Evolutionary conservation across 2,113 vertebrate species (phyloP).

Genomic region (Ellobius talpinus): DNA sequence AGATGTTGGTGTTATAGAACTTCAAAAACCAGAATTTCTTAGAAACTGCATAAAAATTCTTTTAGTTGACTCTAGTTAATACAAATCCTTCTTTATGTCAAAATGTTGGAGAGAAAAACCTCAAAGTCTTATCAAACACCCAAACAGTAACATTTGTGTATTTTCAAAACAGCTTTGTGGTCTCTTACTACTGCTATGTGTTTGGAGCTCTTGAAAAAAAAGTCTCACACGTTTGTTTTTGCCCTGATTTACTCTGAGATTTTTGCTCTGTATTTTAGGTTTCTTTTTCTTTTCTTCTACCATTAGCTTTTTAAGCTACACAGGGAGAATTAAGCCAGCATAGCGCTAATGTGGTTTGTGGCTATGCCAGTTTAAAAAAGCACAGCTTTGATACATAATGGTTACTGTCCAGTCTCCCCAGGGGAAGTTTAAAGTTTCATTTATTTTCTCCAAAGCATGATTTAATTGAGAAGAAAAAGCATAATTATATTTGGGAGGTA

Average conservation of each 20-base stretch:
- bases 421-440: not conserved
- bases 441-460: constrained; percentile 45
- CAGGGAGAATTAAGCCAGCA: constrained; percentile 2
- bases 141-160: constrained; percentile 52
- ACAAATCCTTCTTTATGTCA: constrained; percentile 74
- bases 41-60: constrained; percentile 79
- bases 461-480: constrained; percentile 12
- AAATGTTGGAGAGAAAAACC: constrained; percentile 61
- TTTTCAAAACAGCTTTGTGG: constrained; percentile 60
- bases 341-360: not conserved
- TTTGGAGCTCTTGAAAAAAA: constrained; percentile 19
- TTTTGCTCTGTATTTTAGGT: not conserved
- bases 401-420: not conserved
- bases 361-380: constrained; percentile 50
- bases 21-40: constrained; percentile 77
- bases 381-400: constrained; percentile 4
- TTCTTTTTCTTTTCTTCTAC: not conserved
- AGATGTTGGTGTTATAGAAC: constrained; percentile 76
- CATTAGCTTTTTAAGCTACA: constrained; percentile 47
- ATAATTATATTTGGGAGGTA: constrained; percentile 18
- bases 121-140: constrained; percentile 66
- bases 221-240: constrained; percentile 57
- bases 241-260: not conserved
- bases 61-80: constrained; percentile 77
- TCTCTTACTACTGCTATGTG: not conserved